phyloP scores from a whole-genome alignment of 1,140 invertebrate genomes.

The Sycophila sp. region DNA sequence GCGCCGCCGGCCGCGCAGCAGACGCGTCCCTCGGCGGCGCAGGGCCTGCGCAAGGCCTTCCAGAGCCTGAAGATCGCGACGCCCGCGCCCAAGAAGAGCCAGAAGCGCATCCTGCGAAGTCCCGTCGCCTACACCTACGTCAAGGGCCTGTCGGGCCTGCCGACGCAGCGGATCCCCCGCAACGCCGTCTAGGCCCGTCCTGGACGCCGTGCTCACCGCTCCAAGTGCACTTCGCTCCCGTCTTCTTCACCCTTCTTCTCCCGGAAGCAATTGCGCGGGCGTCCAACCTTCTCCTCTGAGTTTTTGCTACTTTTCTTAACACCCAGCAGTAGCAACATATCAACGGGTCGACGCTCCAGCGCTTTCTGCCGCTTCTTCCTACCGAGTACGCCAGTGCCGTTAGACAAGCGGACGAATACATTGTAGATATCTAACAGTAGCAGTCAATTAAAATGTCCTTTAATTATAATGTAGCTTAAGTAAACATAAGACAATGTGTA shows the following conservation, averaged over 20 bases:
- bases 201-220: no score
- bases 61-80: conserved; percentile 73
- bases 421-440: neutral
- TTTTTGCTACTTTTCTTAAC: conserved; percentile 1
- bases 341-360: no score
- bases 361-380: no score
- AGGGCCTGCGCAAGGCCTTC: conserved; percentile 76
- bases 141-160: conserved; percentile 79
- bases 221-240: conserved; percentile 45
- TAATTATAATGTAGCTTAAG: no score
- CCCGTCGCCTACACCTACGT: conserved; percentile 83
- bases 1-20: conserved; percentile 55
- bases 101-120: conserved; percentile 76
- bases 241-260: no score
- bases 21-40: conserved; percentile 70
- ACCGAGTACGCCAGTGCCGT: no score
- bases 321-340: no score
- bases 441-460: neutral
- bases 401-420: neutral
- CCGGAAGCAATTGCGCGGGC: no score
- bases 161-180: conserved; percentile 79
- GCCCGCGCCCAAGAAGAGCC: conserved; percentile 70
- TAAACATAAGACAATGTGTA: no score
- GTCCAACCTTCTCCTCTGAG: no score
- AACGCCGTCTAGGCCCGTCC: conserved; percentile 57